A percentile compares a stretch with the other conserved stretches of the same genome.
Conservation (phyloP, 1,140 invertebrate species). For the Heliconius nattereri region DNA sequence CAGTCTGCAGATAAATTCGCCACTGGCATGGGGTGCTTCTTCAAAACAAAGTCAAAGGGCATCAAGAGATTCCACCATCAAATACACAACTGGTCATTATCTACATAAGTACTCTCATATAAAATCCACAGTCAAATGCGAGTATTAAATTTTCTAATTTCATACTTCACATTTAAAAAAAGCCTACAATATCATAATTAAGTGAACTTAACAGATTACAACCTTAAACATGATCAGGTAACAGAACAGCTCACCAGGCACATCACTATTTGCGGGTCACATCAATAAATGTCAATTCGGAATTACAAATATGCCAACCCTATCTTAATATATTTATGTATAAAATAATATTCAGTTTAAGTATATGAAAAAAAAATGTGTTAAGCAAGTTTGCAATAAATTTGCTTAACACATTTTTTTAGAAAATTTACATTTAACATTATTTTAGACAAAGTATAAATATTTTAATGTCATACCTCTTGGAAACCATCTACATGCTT, state of each 20-base stretch:
- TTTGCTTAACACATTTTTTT: too few relatives aligned
- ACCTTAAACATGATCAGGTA: constrained; percentile 44
- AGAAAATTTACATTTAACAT: too few relatives aligned
- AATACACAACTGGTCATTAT: constrained; percentile 24
- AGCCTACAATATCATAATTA: constrained; percentile 27
- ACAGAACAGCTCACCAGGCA: constrained; percentile 31
- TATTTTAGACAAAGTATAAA: too few relatives aligned
- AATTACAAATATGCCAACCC: background rate
- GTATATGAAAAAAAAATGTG: background rate
- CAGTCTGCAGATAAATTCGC: too few relatives aligned
- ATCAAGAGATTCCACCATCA: constrained; percentile 48
- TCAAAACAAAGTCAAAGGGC: constrained; percentile 10
- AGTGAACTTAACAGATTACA: constrained; percentile 39
- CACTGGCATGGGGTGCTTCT: background rate
- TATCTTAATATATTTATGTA: background rate
- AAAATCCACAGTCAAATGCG: constrained; percentile 12
- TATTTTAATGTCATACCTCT: too few relatives aligned
- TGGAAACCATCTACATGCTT: too few relatives aligned
- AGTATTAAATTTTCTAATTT: constrained; percentile 18
- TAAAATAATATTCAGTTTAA: background rate
- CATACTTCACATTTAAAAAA: constrained; percentile 16
- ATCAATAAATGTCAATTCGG: constrained; percentile 23
- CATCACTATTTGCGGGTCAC: constrained; percentile 28
- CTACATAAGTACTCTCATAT: constrained; percentile 37
- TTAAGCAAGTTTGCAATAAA: too few relatives aligned